Conservation (phyloP, 2,797 vertebrate species). For the Danio jaintianensis region DNA sequence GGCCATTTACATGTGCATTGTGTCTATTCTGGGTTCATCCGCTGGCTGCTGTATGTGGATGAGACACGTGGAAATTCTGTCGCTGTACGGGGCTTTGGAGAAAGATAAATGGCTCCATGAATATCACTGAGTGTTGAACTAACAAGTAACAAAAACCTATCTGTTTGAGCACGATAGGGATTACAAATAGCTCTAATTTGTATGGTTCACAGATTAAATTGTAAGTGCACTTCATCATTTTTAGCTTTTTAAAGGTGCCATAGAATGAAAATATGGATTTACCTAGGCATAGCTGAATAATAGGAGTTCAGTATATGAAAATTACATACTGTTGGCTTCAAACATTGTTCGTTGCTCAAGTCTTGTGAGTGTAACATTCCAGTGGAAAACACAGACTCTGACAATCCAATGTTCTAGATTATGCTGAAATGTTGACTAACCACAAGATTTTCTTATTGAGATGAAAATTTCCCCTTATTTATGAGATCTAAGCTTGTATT, state of each 20-base stretch:
- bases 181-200: neutral
- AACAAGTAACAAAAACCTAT: conserved; percentile 8
- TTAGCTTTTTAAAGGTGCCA: neutral
- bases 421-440: too few relatives aligned
- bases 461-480: too few relatives aligned
- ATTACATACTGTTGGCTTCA: too few relatives aligned
- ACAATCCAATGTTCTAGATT: too few relatives aligned
- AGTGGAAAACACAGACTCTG: too few relatives aligned
- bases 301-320: too few relatives aligned
- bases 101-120: conserved; percentile 28
- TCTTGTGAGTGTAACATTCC: too few relatives aligned
- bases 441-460: too few relatives aligned
- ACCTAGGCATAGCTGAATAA: too few relatives aligned
- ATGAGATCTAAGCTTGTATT: too few relatives aligned
- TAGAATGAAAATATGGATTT: too few relatives aligned
- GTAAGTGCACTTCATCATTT: neutral
- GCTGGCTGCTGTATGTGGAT: conserved; percentile 11
- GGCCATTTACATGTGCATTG: conserved; percentile 40
- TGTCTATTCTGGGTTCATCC: conserved; percentile 46
- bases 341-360: too few relatives aligned
- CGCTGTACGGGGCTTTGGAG: neutral
- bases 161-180: conserved; percentile 23
- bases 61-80: neutral
- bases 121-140: conserved; percentile 22
- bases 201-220: neutral